Base-by-base conservation (phyloP, 2,888 invertebrate species). In the Amitus sp. region DNA sequence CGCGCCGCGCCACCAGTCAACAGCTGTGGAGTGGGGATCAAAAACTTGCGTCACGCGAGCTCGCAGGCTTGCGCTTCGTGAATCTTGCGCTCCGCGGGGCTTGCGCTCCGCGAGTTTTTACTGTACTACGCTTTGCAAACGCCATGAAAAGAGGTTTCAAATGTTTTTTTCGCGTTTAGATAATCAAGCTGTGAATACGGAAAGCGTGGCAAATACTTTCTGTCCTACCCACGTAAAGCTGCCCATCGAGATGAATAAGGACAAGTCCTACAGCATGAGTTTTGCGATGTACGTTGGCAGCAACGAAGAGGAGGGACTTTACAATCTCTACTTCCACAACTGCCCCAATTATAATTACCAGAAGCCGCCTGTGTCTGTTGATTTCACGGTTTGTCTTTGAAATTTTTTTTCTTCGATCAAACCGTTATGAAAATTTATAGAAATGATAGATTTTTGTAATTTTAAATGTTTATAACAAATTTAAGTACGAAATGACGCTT, bases 301-400 rank as follows among this genome's bases (percentile, higher is more conserved):
- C 2, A 85, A 88, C 37, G 86, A 87, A 34, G 94, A 96, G 73
- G 94, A 96, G 82, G 98, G 98, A 0, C 86, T 96, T 2, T 99
- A 98, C 82, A 95, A 94, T 82, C 84, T 99, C 46, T 95, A 94
- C 79, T 97, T 97, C 80, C 96, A 98, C 82, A 96, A 93, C 78
- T 99, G 98, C 82, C 92, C 91, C 18, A 90, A 89, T 73, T 89
- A 89, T 61, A 83, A 85, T 9, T 73, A 78, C 45, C 76, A 82
- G 1, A 9, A 37, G 9, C 4, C 37, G 7, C 75, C 83, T 18
- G 85, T 88, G 0, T 76, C 85, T 19, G 84, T 92, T 37, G 90
- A 91, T 71, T 90, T 93, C 72, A 86, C 89, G 78, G 93, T 93
- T 83, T 87, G 87, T 79, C 15, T 15, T 33, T 15, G 33, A 20